Evolutionary conservation across 2,888 invertebrate genomes (phyloP), one percentile per base, ranked within the genome.

Genomic region (Ormia ochracea): DNA sequence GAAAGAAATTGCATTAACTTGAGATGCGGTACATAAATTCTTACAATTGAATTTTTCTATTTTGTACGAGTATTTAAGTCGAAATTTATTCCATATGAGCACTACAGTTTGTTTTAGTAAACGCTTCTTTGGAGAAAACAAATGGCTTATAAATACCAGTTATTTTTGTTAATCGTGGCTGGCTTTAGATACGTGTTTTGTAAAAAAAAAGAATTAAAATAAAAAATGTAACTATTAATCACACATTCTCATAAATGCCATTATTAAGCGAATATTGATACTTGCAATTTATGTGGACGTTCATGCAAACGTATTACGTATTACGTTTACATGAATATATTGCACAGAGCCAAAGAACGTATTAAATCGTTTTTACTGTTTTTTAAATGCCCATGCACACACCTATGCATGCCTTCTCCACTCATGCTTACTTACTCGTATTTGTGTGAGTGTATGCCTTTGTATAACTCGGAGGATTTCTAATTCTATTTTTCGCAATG

Each of bases 381-480:
- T 28, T 38, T 52, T 41, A 0, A 21, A 12, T 26, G 0, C 4
- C n/a, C 21, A 26, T 41, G 10, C 21, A 23, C 12, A 33, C 1
- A 21, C 23, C 5, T 4, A 23, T 4, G 6, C 4, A 3, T 43
- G 12, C 5, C n/a, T n/a, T n/a, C n/a, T n/a, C n/a, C 19, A n/a
- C 6, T 7, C 26, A 19, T 19, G 19, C 7, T 17, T 48, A 52
- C 41, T 10, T 38, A 54, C n/a, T n/a, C n/a, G n/a, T n/a, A n/a
- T n/a, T n/a, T n/a, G n/a, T n/a, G n/a, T n/a, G n/a, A n/a, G n/a
- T n/a, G 12, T 28, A 59, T 33, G 43, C 48, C 31, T 58, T 66
- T 61, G 28, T 48, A 31, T 58, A 58, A 74, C 56, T 58, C 65
- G 28, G 56, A 65, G 31, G 56, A 65, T 48, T 66, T 74, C 50